Conservation (phyloP, 2,888 invertebrate species). For the Drosophila subsilvestris region DNA sequence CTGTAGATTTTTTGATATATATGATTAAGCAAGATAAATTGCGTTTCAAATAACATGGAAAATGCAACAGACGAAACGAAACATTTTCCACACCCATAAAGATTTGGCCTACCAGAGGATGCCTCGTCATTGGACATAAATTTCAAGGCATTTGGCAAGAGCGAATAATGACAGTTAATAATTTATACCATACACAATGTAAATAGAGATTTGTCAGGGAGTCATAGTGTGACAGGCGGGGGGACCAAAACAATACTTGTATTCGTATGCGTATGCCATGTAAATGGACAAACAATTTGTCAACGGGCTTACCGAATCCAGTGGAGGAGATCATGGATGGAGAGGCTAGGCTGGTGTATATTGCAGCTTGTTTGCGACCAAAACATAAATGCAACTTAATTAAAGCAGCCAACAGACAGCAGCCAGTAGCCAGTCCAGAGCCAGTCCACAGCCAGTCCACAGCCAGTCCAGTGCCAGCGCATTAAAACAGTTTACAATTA, state of each 20-base stretch:
- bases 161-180: slow-evolving; percentile 62
- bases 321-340: slow-evolving; percentile 18
- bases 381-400: slow-evolving; percentile 78
- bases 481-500: slow-evolving; percentile 72
- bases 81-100: background rate
- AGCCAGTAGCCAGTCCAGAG: slow-evolving; percentile 2
- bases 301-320: slow-evolving; percentile 41
- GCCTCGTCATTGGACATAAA: slow-evolving; percentile 59
- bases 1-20: slow-evolving; percentile 15
- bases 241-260: slow-evolving; percentile 39
- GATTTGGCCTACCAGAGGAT: background rate
- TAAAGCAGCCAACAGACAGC: slow-evolving; percentile 56
- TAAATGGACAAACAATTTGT: slow-evolving; percentile 70
- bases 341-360: slow-evolving; percentile 5
- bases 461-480: slow-evolving; percentile 21
- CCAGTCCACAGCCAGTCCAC: background rate
- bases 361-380: slow-evolving; percentile 51
- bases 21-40: slow-evolving; percentile 62
- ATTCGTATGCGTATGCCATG: slow-evolving; percentile 53
- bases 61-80: slow-evolving; percentile 61
- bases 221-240: slow-evolving; percentile 41
- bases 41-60: slow-evolving; percentile 58
- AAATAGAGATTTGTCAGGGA: slow-evolving; percentile 70
- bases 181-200: slow-evolving; percentile 68
- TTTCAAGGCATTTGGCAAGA: slow-evolving; percentile 48